phyloP scores from a whole-genome alignment of 1,140 invertebrate species.

The Drosophila biarmipes region DNA sequence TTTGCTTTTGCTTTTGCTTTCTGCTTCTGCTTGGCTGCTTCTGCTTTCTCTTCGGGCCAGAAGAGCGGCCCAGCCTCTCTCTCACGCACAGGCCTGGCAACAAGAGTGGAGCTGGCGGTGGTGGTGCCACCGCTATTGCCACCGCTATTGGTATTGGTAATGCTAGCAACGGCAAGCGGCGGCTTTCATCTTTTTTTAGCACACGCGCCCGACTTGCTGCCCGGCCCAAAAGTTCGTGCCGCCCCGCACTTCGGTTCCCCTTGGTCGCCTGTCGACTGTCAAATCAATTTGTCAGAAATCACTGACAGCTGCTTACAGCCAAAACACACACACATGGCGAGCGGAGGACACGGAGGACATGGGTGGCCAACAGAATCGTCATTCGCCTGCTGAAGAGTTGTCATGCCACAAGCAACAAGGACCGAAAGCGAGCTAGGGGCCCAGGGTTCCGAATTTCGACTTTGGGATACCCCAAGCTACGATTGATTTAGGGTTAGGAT shows the following conservation, averaged over 20 bases:
- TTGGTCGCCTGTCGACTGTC: constrained; percentile 77
- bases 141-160: neutral
- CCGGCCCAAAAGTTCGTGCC: constrained; percentile 23
- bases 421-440: constrained; percentile 13
- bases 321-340: constrained; percentile 57
- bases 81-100: constrained; percentile 68
- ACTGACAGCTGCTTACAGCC: constrained; percentile 82
- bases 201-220: constrained; percentile 67
- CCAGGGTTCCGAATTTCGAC: constrained; percentile 9
- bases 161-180: constrained; percentile 42
- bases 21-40: constrained; percentile 33
- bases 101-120: constrained; percentile 19
- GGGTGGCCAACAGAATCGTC: constrained; percentile 39
- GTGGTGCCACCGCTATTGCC: too few species aligned
- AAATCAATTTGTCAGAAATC: constrained; percentile 83
- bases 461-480: constrained; percentile 15
- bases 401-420: constrained; percentile 60
- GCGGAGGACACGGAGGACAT: constrained; percentile 7
- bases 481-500: neutral
- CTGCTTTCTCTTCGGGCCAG: constrained; percentile 48
- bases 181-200: constrained; percentile 70
- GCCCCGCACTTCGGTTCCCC: constrained; percentile 27
- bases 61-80: constrained; percentile 52
- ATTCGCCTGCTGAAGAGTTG: constrained; percentile 64
- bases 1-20: constrained; percentile 32